Conservation (phyloP, 2,888 invertebrate genomes). For the Idaea straminata region DNA sequence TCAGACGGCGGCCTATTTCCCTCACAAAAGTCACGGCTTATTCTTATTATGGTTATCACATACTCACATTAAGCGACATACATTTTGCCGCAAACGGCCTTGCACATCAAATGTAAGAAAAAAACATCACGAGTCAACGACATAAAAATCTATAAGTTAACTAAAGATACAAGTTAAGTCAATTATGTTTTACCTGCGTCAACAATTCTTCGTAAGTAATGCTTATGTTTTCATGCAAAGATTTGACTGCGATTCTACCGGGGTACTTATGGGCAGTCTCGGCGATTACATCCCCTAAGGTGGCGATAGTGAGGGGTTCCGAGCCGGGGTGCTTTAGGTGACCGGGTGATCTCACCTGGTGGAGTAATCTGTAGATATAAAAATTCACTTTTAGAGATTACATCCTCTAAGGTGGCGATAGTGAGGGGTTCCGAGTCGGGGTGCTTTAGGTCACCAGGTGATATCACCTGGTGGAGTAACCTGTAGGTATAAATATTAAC, state of each 20-base stretch:
- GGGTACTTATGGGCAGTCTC: constrained; percentile 78
- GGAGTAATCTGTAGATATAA: constrained; percentile 38
- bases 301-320: constrained; percentile 75
- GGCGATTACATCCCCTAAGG: constrained; percentile 81
- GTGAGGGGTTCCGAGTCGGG: constrained; percentile 77
- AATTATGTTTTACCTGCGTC: constrained; percentile 52
- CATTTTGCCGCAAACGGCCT: too few species aligned
- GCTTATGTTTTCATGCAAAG: constrained; percentile 75
- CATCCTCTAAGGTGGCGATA: constrained; percentile 79
- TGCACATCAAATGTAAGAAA: too few species aligned
- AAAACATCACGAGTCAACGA: background rate
- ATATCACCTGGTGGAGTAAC: constrained; percentile 37
- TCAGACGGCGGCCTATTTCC: too few species aligned
- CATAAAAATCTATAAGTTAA: background rate
- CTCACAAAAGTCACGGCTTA: too few species aligned
- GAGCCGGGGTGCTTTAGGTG: constrained; percentile 78
- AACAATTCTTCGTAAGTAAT: constrained; percentile 80
- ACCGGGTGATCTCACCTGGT: constrained; percentile 38
- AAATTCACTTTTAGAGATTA: constrained; percentile 29
- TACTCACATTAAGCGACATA: too few species aligned
- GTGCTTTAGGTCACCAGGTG: constrained; percentile 71
- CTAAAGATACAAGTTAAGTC: background rate
- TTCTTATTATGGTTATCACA: too few species aligned
- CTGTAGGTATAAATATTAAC: constrained; percentile 30
- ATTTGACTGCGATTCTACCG: constrained; percentile 79